Percentiles rank a stretch among this genome's conserved stretches.
Conservation (phyloP, 2,797 vertebrate species). For the Labroides dimidiatus region DNA sequence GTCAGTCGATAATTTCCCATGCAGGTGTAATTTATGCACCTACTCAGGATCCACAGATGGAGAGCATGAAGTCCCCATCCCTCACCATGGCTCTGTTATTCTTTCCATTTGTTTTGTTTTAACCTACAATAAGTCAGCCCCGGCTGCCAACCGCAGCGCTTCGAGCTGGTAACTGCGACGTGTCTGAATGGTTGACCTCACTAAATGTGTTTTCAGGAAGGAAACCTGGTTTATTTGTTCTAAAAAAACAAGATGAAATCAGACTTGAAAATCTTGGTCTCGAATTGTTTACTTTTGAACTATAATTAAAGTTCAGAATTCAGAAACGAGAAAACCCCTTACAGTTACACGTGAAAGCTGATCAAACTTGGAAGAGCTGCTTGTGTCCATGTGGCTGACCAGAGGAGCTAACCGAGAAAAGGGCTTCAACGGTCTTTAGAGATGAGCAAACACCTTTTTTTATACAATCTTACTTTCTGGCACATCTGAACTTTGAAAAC, state of each 20-base stretch:
- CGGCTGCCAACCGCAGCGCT: slow-evolving; percentile 5
- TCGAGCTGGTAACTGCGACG: slow-evolving; percentile 6
- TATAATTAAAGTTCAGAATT: not conserved
- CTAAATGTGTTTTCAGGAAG: slow-evolving; percentile 1
- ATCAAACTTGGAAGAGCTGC: not conserved
- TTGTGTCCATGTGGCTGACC: not conserved
- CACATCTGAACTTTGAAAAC: not conserved
- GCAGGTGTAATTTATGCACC: slow-evolving; percentile 15
- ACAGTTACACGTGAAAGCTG: not conserved
- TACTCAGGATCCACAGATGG: slow-evolving; percentile 5
- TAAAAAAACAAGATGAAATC: not conserved
- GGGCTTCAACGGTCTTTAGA: not conserved
- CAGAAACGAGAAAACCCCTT: not conserved
- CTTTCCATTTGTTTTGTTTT: slow-evolving; percentile 34
- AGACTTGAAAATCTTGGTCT: not conserved
- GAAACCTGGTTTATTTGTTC: not conserved
- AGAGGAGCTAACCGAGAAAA: not conserved
- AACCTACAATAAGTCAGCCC: slow-evolving; percentile 9
- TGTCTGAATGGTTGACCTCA: slow-evolving; percentile 10
- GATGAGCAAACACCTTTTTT: not conserved
- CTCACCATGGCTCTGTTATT: slow-evolving; percentile 27
- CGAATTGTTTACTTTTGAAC: too few relatives aligned
- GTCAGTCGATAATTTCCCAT: slow-evolving; percentile 2
- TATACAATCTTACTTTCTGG: not conserved
- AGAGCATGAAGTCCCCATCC: slow-evolving; percentile 7